Evolutionary conservation across 92 coral and sea anemone species (phyloP).

Genomic region (Micromussa lordhowensis): DNA sequence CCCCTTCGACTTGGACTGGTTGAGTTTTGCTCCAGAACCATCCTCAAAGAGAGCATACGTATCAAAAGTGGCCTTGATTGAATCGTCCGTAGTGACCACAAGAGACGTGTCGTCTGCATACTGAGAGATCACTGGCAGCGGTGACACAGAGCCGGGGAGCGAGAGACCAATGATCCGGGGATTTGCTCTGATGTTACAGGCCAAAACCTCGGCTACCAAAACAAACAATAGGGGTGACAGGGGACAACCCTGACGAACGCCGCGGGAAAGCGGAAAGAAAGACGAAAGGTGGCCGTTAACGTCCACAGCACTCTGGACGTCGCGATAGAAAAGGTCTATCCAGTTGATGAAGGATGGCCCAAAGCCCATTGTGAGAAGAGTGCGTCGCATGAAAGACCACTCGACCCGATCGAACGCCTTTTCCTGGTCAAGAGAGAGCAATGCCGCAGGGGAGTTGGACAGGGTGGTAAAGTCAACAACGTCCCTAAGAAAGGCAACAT

Average conservation of each 20-base stretch:
- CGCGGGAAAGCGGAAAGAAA: conserved; percentile 3
- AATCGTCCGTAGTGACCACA: background rate
- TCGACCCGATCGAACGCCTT: conserved; percentile 23
- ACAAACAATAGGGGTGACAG: conserved; percentile 5
- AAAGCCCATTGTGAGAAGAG: background rate
- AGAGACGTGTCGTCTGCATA: conserved; percentile 49
- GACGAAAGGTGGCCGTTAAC: conserved; percentile 13
- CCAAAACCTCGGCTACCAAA: background rate
- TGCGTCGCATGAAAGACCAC: background rate
- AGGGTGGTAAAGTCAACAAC: background rate
- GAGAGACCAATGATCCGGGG: conserved; percentile 3
- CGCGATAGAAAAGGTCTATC: background rate
- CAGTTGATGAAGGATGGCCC: background rate
- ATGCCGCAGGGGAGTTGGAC: background rate
- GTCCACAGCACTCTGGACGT: conserved; percentile 13
- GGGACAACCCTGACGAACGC: conserved; percentile 27
- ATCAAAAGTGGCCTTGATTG: too few species aligned
- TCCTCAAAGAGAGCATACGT: too few species aligned
- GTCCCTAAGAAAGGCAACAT: conserved; percentile 8
- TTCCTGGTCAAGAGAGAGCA: conserved; percentile 3
- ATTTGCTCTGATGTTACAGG: background rate
- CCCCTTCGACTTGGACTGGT: too few species aligned
- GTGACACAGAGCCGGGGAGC: background rate
- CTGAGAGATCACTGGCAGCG: background rate
- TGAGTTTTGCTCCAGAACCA: conserved; percentile 37